phyloP scores from a whole-genome alignment of 2,797 vertebrate genomes.

The Nothura maculosa region DNA sequence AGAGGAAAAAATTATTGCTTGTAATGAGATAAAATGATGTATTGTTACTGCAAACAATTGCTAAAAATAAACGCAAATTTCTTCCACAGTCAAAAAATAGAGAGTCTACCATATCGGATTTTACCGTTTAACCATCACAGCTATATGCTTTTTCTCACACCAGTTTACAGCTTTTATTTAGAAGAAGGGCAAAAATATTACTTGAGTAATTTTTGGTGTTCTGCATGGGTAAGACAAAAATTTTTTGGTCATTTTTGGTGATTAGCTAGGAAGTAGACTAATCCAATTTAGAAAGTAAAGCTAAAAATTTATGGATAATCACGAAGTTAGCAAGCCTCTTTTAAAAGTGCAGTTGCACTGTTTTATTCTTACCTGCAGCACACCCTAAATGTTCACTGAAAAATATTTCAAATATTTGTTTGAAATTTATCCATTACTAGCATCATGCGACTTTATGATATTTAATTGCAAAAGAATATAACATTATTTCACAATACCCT shows the following conservation, averaged over 20 bases:
- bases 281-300: neutral
- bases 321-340: neutral
- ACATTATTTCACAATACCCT: neutral
- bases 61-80: neutral
- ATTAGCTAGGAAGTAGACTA: neutral
- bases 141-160: neutral
- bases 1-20: no score
- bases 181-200: neutral
- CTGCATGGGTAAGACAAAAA: neutral
- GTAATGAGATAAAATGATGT: neutral
- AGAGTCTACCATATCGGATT: neutral
- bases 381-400: slow-evolving; percentile 1
- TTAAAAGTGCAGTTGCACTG: neutral
- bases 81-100: neutral
- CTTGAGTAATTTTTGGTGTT: neutral
- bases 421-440: slow-evolving; percentile 43
- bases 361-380: slow-evolving; percentile 45
- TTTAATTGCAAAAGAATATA: slow-evolving; percentile 37
- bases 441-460: neutral
- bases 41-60: neutral
- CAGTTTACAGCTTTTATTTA: neutral
- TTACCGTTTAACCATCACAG: neutral
- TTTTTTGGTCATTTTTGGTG: neutral
- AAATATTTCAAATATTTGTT: slow-evolving; percentile 56
- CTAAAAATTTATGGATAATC: slow-evolving; percentile 23